Percentiles rank a stretch among this genome's conserved stretches.
Evolutionary conservation across 2,888 invertebrate genomes (phyloP).

Genomic region (Pollenia angustigena): DNA sequence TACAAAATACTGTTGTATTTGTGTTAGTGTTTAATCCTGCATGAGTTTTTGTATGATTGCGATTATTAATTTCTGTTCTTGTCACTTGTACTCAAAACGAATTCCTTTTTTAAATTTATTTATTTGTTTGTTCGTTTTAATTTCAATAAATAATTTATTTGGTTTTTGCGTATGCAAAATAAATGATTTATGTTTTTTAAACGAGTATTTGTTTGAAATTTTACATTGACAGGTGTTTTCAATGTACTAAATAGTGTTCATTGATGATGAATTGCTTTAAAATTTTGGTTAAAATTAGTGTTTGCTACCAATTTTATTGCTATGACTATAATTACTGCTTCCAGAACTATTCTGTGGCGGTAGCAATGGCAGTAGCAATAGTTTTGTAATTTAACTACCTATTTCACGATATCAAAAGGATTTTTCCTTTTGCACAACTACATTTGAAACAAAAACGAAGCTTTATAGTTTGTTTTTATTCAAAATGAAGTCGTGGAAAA

Average conservation of each 20-base stretch:
- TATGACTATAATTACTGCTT: no score
- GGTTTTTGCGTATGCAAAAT: slow-evolving; percentile 26
- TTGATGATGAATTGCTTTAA: neutral
- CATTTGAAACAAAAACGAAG: no score
- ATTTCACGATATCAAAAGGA: no score
- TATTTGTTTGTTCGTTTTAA: slow-evolving; percentile 46
- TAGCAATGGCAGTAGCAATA: no score
- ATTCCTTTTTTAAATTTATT: slow-evolving; percentile 39
- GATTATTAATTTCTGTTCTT: slow-evolving; percentile 57
- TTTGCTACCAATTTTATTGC: no score
- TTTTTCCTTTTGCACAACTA: no score
- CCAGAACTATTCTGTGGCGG: no score
- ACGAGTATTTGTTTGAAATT: neutral
- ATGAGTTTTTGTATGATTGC: slow-evolving; percentile 3
- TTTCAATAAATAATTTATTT: slow-evolving; percentile 55
- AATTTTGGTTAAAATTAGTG: neutral
- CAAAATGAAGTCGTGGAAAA: no score
- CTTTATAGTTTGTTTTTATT: no score
- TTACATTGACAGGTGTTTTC: slow-evolving; percentile 23
- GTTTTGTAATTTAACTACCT: no score
- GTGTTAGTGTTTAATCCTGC: slow-evolving; percentile 4
- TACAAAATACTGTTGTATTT: neutral
- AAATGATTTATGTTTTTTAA: slow-evolving; percentile 37
- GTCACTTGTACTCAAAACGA: slow-evolving; percentile 62
- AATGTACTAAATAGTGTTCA: neutral